Evolutionary conservation across 2,113 vertebrate genomes (phyloP), one percentile per base, ranked within the genome.

Genomic region (Varanus salvator): DNA sequence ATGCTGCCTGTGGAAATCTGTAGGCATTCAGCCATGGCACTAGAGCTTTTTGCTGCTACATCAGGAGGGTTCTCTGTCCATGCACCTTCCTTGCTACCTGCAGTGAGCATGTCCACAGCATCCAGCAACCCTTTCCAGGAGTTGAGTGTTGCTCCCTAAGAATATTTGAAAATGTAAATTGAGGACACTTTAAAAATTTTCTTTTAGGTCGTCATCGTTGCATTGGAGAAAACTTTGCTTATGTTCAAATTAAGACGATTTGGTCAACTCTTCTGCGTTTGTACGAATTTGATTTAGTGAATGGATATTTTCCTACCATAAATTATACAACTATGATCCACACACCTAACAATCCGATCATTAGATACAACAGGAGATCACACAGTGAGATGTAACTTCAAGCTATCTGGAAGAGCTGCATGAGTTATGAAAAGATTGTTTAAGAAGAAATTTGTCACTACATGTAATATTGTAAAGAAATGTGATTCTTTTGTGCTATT

Each of bases 311-410:
- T 94, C 99, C 99, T 9, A 96, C 97, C 21, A 97, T 99, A 93
- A 99, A 99, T 97, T 99, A 99, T 57, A 98, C 98, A 64, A 99
- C 99, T 0, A 99, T 99, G 99, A 99, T 99, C 89, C 99, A 99
- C 93, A 99, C 99, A 0, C 98, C 99, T 8, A 96, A 97, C 95
- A 98, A 98, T 88, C 98, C 99, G 23, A 0, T 99, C 94, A 99
- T 99, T 97, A 97, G 94, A 96, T 99, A 99, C 91, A 98, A 97
- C 91, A 97, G 96, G 90, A 97, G 98, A 81, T 95, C 94, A 66
- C 91, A 92, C 71, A 97, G 95, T 97, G 50, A 4, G 31, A 15
- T 68, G 75, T 68, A 91, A 88, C 29, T 50, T 85, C 4, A 74
- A 78, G 7, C 50, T 57, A 86, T 95, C 15, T 50, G 82, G 90